A percentile compares a stretch with the other conserved stretches of the same genome.
These are phyloP conservation scores for Danio choprae DNA, from an alignment of 2,797 vertebrate genomes.

Conservation along the genomic window DNA sequence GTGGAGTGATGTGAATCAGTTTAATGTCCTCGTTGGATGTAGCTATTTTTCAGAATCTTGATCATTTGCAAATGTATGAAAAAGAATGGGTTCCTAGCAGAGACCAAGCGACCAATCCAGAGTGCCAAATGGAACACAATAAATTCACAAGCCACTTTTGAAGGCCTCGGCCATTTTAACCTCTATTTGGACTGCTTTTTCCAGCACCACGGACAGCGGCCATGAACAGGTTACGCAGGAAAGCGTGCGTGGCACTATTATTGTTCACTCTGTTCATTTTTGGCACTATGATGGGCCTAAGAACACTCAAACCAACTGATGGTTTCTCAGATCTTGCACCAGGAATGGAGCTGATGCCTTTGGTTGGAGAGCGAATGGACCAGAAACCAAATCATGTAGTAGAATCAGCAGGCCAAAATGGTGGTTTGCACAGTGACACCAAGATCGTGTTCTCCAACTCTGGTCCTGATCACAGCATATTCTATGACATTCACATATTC, in stretches of 20 bases:
- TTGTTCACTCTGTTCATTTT: conserved; percentile 89
- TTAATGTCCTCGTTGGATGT: not conserved
- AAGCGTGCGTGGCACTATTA: conserved; percentile 84
- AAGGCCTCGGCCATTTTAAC: not conserved
- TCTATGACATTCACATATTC: conserved; percentile 88
- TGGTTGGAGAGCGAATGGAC: conserved; percentile 74
- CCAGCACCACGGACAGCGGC: conserved; percentile 52
- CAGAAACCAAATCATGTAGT: conserved; percentile 73
- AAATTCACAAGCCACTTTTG: not conserved
- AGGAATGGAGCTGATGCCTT: conserved; percentile 78
- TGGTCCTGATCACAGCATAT: conserved; percentile 77
- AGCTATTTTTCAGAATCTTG: not conserved
- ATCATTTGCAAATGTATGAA: not conserved
- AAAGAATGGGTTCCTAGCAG: not conserved
- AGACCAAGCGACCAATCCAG: not conserved
- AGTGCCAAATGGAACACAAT: conserved; percentile 2
- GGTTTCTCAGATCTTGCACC: conserved; percentile 84
- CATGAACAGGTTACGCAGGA: conserved; percentile 87
- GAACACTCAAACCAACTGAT: conserved; percentile 85
- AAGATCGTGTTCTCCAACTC: conserved; percentile 73
- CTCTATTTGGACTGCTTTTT: not conserved
- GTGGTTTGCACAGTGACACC: conserved; percentile 61
- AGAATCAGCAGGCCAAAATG: conserved; percentile 72
- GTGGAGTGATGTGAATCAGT: not conserved
- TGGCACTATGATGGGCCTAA: conserved; percentile 88